Percentiles rank a stretch among this genome's conserved stretches.
phyloP scores from a whole-genome alignment of 2,113 vertebrate genomes.

The Cheirogaleus medius region DNA sequence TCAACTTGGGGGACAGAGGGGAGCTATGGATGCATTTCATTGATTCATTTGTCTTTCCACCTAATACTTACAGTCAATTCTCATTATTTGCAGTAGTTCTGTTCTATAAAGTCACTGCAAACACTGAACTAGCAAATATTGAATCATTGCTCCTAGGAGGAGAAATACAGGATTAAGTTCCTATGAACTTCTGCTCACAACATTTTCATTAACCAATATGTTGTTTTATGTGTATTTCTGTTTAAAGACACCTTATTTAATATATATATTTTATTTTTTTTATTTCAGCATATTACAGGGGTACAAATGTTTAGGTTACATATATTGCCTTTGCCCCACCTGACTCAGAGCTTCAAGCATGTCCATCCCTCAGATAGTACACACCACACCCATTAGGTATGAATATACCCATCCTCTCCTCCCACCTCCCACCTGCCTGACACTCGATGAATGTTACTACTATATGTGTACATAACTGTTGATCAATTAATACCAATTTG shows the following conservation, averaged over 20 bases:
- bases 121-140: neutral
- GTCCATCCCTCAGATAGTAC: too few relatives aligned
- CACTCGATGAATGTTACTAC: too few relatives aligned
- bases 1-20: neutral
- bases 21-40: neutral
- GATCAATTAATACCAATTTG: too few relatives aligned
- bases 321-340: too few relatives aligned
- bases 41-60: neutral
- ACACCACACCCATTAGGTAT: too few relatives aligned
- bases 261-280: neutral
- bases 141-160: neutral
- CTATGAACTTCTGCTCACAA: neutral
- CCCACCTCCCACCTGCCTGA: too few relatives aligned
- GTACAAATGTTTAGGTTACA: too few relatives aligned
- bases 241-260: conserved; percentile 32
- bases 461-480: too few relatives aligned
- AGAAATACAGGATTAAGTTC: conserved; percentile 32
- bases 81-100: neutral
- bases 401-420: too few relatives aligned
- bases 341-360: too few relatives aligned
- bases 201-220: neutral
- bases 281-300: too few relatives aligned
- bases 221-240: neutral
- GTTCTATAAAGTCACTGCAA: neutral
- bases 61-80: neutral